Evolutionary conservation across 2,797 vertebrate species (phyloP).

Genomic region (Xenops minutus): DNA sequence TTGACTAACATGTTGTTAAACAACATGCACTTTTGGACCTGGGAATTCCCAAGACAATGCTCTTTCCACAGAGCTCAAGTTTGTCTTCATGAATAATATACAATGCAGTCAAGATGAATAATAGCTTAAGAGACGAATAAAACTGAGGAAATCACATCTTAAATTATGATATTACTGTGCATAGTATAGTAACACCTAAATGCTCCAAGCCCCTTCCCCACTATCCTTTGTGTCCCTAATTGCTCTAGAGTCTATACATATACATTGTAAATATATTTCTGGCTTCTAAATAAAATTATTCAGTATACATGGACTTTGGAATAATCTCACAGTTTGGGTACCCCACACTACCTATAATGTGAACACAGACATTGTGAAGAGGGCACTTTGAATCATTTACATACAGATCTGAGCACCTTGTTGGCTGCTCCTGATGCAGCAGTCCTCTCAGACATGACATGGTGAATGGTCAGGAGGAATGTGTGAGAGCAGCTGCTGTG

Average conservation of each 20-base stretch:
- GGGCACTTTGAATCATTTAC: not conserved
- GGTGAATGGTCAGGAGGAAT: not conserved
- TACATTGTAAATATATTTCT: not conserved
- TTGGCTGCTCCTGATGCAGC: not conserved
- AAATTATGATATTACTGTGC: not conserved
- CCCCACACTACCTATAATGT: not conserved
- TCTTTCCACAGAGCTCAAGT: not conserved
- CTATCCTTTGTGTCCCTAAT: accelerated
- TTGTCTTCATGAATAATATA: slow-evolving; percentile 51
- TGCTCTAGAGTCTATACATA: not conserved
- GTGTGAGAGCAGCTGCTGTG: not conserved
- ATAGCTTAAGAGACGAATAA: slow-evolving; percentile 7
- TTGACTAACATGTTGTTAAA: not conserved
- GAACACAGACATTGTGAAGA: not conserved
- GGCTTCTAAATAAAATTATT: not conserved
- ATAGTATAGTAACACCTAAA: not conserved
- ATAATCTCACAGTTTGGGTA: not conserved
- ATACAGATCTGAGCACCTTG: not conserved
- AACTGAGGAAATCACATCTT: not conserved
- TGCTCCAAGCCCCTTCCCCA: not conserved
- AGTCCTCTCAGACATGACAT: accelerated
- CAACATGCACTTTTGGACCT: not conserved
- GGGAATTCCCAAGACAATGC: not conserved
- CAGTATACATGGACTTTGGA: not conserved
- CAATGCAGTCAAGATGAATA: slow-evolving; percentile 19